These are phyloP conservation scores for Drosophila bifasciata DNA, from an alignment of 1,140 invertebrate species.

Conservation along the genomic window DNA sequence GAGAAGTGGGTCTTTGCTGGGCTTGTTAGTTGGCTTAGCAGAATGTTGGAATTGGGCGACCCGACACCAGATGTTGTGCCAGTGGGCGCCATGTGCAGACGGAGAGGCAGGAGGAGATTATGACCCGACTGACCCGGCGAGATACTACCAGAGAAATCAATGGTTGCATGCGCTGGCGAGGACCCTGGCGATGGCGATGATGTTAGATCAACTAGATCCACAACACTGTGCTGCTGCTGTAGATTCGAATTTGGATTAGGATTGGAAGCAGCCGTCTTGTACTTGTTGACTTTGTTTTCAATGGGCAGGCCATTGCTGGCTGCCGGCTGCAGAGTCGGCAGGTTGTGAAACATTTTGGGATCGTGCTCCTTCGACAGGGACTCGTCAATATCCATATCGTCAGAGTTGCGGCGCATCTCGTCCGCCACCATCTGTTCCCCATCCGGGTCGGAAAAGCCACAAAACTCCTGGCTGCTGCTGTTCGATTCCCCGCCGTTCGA, in stretches of 20 bases:
- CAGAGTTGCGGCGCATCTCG: slow-evolving; percentile 69
- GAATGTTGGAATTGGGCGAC: slow-evolving; percentile 55
- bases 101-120: slow-evolving; percentile 49
- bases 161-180: slow-evolving; percentile 62
- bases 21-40: slow-evolving; percentile 66
- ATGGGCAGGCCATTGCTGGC: slow-evolving; percentile 38
- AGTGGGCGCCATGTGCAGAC: slow-evolving; percentile 13
- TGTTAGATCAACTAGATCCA: slow-evolving; percentile 76
- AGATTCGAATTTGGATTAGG: slow-evolving; percentile 18
- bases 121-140: slow-evolving; percentile 24
- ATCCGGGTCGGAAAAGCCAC: slow-evolving; percentile 61
- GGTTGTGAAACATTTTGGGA: slow-evolving; percentile 79
- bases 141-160: slow-evolving; percentile 37
- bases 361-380: slow-evolving; percentile 71
- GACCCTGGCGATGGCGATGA: slow-evolving; percentile 76
- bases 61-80: slow-evolving; percentile 1
- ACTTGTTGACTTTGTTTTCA: slow-evolving; percentile 12
- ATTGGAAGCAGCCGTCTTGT: background rate
- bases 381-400: slow-evolving; percentile 83
- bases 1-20: slow-evolving; percentile 64
- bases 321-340: slow-evolving; percentile 27
- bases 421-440: slow-evolving; percentile 21
- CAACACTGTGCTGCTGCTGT: slow-evolving; percentile 52
- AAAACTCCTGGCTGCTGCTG: slow-evolving; percentile 62
- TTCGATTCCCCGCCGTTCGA: slow-evolving; percentile 70